Percentiles rank a stretch among this genome's conserved stretches.
Conservation (phyloP, 2,113 vertebrate species). For the Myocastor coypus region DNA sequence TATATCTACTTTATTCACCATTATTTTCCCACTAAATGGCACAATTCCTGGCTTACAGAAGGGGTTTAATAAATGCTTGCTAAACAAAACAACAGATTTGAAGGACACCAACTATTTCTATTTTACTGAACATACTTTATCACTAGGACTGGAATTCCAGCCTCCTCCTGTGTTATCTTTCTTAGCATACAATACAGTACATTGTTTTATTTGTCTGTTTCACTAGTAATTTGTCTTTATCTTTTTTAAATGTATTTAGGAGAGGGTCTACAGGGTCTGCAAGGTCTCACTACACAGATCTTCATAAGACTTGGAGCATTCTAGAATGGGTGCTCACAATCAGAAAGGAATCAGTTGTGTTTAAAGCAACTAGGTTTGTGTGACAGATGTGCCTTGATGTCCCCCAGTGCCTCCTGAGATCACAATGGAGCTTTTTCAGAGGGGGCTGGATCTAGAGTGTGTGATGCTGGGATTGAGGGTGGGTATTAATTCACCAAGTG, state of each 20-base stretch:
- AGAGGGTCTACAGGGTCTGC: no score
- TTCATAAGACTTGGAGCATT: not conserved
- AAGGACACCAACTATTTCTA: no score
- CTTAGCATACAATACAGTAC: no score
- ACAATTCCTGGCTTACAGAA: not conserved
- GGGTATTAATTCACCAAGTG: not conserved
- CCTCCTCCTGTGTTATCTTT: no score
- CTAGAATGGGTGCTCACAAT: not conserved
- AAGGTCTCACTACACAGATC: no score
- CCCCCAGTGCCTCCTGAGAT: not conserved
- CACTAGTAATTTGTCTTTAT: no score
- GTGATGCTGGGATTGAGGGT: not conserved
- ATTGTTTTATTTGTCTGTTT: no score
- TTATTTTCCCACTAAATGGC: not conserved
- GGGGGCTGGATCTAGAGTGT: not conserved
- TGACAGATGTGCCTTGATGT: not conserved
- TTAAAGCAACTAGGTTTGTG: conserved; percentile 16
- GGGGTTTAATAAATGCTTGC: not conserved
- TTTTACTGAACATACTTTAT: no score
- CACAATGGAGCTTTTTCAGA: not conserved
- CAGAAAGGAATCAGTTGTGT: not conserved
- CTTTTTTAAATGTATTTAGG: no score
- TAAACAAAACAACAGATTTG: not conserved
- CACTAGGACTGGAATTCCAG: no score
- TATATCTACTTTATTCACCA: not conserved